Base-by-base conservation (phyloP, 1,140 invertebrate species). In the Solen grandis region DNA sequence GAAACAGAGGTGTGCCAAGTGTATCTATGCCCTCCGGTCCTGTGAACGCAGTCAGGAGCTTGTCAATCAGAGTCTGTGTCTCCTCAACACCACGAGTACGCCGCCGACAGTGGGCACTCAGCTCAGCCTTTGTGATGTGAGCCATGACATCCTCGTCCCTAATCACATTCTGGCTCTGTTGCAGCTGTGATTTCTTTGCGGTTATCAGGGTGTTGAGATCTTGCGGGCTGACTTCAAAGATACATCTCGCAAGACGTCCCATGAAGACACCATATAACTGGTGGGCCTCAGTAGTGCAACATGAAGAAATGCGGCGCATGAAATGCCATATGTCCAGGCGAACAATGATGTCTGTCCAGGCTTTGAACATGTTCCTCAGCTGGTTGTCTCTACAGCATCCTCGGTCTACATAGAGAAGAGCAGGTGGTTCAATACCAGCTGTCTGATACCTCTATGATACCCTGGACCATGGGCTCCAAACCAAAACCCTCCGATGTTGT, bases 261-360 rank as follows among this genome's bases (percentile, higher is more conserved):
- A 87, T 82, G 57, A 89, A 87, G 0, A 50, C 14, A 1, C 50
- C 62, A 68, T 88, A 87, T 29, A 89, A 81, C 1, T 13, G 68
- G 38, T 88, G 86, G 2, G 77, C 57, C 10, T 89, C 83, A 5
- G 83, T 86, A 29, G 81, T 82, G 25, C 74, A 82, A 5, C 75
- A 78, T 16, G n/a, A 1, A 2, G 86, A 57, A 19, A 89, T 29
- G 3, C 83, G 36, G 2, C 86, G 57, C 84, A 87, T 89, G 74
- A 87, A 87, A 50, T 88, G 87, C 87, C 88, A 89, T 2, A 87
- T 68, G 62, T 88, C 87, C 3, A 89, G 81, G 14, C 84, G 54
- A 22, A 88, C 27, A 1, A 46, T 10, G n/a, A 82, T 31, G 14
- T 62, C 27, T 2, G 62, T 52, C 84, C 79, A 84, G 33, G 27